Evolutionary conservation across 2,888 invertebrate species (phyloP).

Genomic region (Amphipyra berbera): DNA sequence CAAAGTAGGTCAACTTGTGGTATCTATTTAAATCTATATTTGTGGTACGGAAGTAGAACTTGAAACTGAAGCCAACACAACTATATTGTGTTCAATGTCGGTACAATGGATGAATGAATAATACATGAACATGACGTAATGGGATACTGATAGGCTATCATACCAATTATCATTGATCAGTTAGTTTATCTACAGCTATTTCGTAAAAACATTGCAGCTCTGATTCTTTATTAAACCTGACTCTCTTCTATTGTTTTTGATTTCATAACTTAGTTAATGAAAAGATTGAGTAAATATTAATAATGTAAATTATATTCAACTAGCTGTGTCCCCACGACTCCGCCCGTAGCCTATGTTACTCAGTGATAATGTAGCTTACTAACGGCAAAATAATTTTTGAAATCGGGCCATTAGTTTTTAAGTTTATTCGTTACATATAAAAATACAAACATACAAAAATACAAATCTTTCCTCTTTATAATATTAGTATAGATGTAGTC

Average conservation of each 20-base stretch:
- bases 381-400: no score
- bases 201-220: background rate
- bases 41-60: background rate
- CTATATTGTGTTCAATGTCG: background rate
- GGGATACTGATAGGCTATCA: background rate
- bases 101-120: background rate
- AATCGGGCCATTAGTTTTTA: no score
- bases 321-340: no score
- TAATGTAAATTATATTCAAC: background rate
- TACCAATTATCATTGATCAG: background rate
- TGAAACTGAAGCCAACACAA: background rate
- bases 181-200: background rate
- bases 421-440: no score
- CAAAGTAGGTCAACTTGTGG: no score
- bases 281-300: background rate
- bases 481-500: no score
- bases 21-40: slow-evolving; percentile 2
- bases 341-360: no score
- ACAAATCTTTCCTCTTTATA: no score
- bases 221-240: background rate
- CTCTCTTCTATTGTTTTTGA: background rate
- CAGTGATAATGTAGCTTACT: no score
- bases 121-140: background rate
- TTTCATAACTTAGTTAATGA: no score
- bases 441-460: no score